phyloP scores from a whole-genome alignment of 1,140 invertebrate genomes.

The Pseudomyrmex concolor region DNA sequence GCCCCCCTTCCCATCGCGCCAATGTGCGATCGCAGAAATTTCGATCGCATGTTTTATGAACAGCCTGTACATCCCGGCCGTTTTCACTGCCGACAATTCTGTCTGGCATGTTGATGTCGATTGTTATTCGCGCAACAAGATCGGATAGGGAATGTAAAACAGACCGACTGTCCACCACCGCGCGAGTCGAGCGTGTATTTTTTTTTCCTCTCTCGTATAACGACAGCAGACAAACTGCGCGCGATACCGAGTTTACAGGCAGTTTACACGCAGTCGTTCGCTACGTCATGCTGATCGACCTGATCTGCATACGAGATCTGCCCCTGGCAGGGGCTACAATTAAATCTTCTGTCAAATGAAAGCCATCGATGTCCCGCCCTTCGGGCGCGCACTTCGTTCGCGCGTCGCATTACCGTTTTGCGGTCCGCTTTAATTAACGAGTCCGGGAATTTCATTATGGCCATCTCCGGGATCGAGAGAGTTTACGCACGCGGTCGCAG shows the following conservation, averaged over 20 bases:
- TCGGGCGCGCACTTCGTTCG: conserved; percentile 35
- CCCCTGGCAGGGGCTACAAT: conserved; percentile 58
- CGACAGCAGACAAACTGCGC: conserved; percentile 37
- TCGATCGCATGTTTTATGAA: conserved; percentile 43
- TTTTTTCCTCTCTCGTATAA: background rate
- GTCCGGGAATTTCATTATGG: conserved; percentile 68
- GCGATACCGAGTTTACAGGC: conserved; percentile 57
- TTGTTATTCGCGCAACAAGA: conserved; percentile 48
- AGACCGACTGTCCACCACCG: conserved; percentile 26
- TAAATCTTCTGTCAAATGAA: conserved; percentile 69
- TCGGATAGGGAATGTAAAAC: conserved; percentile 49
- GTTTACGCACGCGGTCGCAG: conserved; percentile 52
- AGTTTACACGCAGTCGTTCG: conserved; percentile 48
- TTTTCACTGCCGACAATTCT: conserved; percentile 8
- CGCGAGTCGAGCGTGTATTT: background rate
- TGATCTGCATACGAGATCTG: conserved; percentile 54
- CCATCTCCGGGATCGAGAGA: conserved; percentile 22
- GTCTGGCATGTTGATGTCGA: conserved; percentile 36
- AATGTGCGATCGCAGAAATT: conserved; percentile 7
- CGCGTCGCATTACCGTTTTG: conserved; percentile 64
- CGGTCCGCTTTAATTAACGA: conserved; percentile 69
- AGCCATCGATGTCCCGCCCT: conserved; percentile 42
- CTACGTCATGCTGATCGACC: conserved; percentile 46
- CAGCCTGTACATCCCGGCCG: background rate
- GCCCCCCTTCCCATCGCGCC: background rate